Evolutionary conservation across 2,888 invertebrate genomes (phyloP).

Genomic region (Mesoligia furuncula): DNA sequence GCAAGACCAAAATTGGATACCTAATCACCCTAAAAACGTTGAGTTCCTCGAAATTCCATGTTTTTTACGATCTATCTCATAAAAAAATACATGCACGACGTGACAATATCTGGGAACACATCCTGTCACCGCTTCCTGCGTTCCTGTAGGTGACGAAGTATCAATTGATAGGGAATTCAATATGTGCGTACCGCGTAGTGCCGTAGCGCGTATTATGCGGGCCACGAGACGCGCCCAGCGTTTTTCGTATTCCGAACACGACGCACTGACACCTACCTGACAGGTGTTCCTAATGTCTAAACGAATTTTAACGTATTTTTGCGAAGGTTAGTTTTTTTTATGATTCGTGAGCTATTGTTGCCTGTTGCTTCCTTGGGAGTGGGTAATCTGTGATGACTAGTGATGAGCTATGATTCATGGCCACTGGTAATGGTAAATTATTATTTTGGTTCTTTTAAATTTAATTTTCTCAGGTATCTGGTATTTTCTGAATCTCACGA

Average conservation of each 20-base stretch:
- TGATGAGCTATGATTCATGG: conserved; percentile 10
- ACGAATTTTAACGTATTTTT: conserved; percentile 76
- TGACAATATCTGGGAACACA: conserved; percentile 74
- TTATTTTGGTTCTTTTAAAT: no score
- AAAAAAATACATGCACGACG: conserved; percentile 64
- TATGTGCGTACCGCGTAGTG: conserved; percentile 72
- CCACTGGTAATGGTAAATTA: neutral
- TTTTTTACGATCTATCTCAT: conserved; percentile 24
- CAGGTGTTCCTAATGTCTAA: conserved; percentile 73
- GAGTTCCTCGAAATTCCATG: neutral
- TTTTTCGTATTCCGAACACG: conserved; percentile 79
- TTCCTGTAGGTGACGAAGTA: conserved; percentile 81
- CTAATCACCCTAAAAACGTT: neutral
- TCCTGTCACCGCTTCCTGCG: conserved; percentile 82
- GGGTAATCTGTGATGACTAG: neutral
- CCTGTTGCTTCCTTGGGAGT: conserved; percentile 25
- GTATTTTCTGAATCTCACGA: no score
- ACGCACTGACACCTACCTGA: conserved; percentile 76
- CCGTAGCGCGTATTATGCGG: conserved; percentile 73
- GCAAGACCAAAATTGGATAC: neutral
- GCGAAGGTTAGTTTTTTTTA: conserved; percentile 52
- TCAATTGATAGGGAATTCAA: conserved; percentile 86
- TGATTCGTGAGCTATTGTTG: conserved; percentile 1
- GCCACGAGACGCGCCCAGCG: conserved; percentile 72
- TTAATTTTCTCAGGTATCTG: no score